Conservation (phyloP, 2,888 invertebrate genomes). For the Dendrolimus houi region DNA sequence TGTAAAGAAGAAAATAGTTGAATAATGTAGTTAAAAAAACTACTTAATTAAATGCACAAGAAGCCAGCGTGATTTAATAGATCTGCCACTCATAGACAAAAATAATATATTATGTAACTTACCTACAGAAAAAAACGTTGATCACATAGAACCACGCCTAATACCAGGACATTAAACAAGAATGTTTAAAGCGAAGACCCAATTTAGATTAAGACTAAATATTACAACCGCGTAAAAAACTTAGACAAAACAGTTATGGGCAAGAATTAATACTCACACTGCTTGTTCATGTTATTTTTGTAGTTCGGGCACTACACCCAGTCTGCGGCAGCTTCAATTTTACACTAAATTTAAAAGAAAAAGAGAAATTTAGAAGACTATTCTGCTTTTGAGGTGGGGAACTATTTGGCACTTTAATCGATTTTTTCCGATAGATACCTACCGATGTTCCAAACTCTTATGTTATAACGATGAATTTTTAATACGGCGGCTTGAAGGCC, state of each 20-base stretch:
- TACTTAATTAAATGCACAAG: constrained; percentile 11
- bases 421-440: no score
- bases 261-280: constrained; percentile 45
- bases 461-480: no score
- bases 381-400: constrained; percentile 19
- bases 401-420: constrained; percentile 3
- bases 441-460: no score
- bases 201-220: background rate
- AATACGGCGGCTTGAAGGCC: no score
- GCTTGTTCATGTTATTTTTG: constrained; percentile 46
- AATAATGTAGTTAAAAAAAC: constrained; percentile 2
- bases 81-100: constrained; percentile 38
- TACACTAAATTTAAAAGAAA: constrained; percentile 55
- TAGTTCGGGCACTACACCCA: constrained; percentile 36
- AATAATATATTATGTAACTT: constrained; percentile 19
- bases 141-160: constrained; percentile 1
- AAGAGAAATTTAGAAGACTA: constrained; percentile 25
- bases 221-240: constrained; percentile 6
- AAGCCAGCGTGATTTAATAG: constrained; percentile 37
- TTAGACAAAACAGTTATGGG: constrained; percentile 1
- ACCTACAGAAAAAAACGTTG: constrained; percentile 17
- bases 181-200: background rate
- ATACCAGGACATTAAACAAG: background rate
- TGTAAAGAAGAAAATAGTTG: constrained; percentile 22
- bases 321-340: constrained; percentile 41